Percentiles rank a stretch among this genome's conserved stretches.
Evolutionary conservation across 1,140 invertebrate species (phyloP).

Genomic region (Drosophila carrolli): DNA sequence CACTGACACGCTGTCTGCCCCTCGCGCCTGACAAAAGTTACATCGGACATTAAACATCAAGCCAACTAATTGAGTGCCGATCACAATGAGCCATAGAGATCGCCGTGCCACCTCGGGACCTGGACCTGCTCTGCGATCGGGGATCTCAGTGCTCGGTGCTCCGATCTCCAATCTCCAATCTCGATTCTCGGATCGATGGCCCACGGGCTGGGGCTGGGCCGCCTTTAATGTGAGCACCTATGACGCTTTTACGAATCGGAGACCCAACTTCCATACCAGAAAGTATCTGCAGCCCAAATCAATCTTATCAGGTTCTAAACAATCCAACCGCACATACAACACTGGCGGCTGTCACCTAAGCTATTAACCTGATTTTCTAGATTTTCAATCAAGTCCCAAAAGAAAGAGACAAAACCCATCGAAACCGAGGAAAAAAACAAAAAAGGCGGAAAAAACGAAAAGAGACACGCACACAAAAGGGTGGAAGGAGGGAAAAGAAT

Average conservation of each 20-base stretch:
- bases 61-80: conserved; percentile 80
- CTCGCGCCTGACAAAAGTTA: conserved; percentile 73
- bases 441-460: conserved; percentile 51
- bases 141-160: conserved; percentile 11
- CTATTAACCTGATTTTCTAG: conserved; percentile 84
- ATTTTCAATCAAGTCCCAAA: conserved; percentile 84
- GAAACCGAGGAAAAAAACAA: conserved; percentile 47
- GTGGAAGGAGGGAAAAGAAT: conserved; percentile 54
- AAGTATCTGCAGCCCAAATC: conserved; percentile 72
- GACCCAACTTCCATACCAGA: conserved; percentile 14
- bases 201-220: conserved; percentile 31
- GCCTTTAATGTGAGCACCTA: conserved; percentile 73
- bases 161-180: conserved; percentile 1
- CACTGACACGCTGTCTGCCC: conserved; percentile 74
- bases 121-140: conserved; percentile 33
- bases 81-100: conserved; percentile 72
- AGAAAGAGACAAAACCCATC: conserved; percentile 56
- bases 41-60: conserved; percentile 78
- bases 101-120: conserved; percentile 30
- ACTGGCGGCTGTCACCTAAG: conserved; percentile 82
- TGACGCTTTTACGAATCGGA: conserved; percentile 55
- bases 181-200: conserved; percentile 15
- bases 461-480: conserved; percentile 70
- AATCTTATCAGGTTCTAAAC: conserved; percentile 81
- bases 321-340: conserved; percentile 79